Evolutionary conservation across 2,113 vertebrate genomes (phyloP), one percentile per base, ranked within the genome.

Genomic region (Pungitius pungitius): DNA sequence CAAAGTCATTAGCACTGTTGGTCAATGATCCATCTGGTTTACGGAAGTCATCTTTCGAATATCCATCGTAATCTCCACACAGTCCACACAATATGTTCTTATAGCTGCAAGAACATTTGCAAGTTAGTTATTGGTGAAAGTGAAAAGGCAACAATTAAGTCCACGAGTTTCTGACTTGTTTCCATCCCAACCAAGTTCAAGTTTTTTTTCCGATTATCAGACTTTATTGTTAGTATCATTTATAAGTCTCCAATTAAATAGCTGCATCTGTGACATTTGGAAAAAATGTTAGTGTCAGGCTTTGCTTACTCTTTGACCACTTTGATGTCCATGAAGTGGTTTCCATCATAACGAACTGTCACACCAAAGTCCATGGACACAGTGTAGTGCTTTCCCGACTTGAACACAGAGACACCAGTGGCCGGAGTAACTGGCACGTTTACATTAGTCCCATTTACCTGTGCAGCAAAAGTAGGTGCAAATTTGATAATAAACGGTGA

Each of bases 271-370:
- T 54, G 27, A 20, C 10, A 6, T 26, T 8, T 26, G 6, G 14
- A 27, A 57, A 18, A 6, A 64, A 39, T 37, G 15, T 33, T 43
- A 37, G 37, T 4, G 20, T n/a, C 24, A n/a, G 42, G 47, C 24
- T 69, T n/a, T 13, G 91, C 92, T 92, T 61, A 94, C 93, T 93
- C 91, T 83, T 92, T 92, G 58, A 86, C 90, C 8, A 94, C 87
- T 90, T 92, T 93, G 67, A 94, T 88, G 59, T 93, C 92, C 88
- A 93, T 89, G 54, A 74, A 90, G 56, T 94, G 93, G 73, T 93
- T 93, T 73, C 93, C 93, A 45, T 94, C 93, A 10, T 94, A 94
- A 51, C 93, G 90, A 69, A 93, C 93, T 8, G 87, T 93, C 61
- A 94, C 88, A 12, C 92, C 92, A 85, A 93, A 94, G 49, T 75